Evolutionary conservation across 2,113 vertebrate genomes (phyloP), one percentile per base, ranked within the genome.

Genomic region (Garra rufa): DNA sequence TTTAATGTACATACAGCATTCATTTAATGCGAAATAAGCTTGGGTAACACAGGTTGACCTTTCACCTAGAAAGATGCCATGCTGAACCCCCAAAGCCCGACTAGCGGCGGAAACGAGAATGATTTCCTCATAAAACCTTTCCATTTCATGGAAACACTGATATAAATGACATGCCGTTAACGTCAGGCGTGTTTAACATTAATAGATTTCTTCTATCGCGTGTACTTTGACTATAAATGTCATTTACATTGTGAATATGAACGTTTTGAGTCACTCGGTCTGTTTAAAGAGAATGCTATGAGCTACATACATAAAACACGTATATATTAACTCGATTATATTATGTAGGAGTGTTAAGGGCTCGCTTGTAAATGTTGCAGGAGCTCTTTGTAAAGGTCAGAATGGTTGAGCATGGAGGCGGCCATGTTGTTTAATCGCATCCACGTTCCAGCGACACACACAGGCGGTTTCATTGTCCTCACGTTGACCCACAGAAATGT

Each of bases 321-420:
- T n/a, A 15, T 78, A 24, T 1, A 26, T 61, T 1, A 9, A 17
- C 13, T 44, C 0, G 3, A 61, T 44, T 9, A 17, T n/a, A 10
- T n/a, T 9, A 30, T 19, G n/a, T 9, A 6, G 10, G 2, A 1
- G 43, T 80, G 30, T 13, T 3, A 0, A 0, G 0, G 0, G 0
- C 2, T 30, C 1, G 3, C 44, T 5, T 13, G 8, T 28, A 1
- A 9, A 3, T 57, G 3, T 70, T 80, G 88, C 84, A 83, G 88
- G 87, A 89, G 90, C 26, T 52, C 1, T 89, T 91, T 86, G 85
- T 89, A 94, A 93, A 95, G 95, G 95, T 95, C 95, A 95, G 91
- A 92, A 92, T 92, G 94, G 95, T 94, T 92, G 92, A 87, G 86
- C 85, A 90, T 93, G 94, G 94, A 90, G 91, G 94, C 94, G 76